These are phyloP conservation scores for Candidula unifasciata DNA, from an alignment of 2,888 invertebrate species.

Conservation along the genomic window DNA sequence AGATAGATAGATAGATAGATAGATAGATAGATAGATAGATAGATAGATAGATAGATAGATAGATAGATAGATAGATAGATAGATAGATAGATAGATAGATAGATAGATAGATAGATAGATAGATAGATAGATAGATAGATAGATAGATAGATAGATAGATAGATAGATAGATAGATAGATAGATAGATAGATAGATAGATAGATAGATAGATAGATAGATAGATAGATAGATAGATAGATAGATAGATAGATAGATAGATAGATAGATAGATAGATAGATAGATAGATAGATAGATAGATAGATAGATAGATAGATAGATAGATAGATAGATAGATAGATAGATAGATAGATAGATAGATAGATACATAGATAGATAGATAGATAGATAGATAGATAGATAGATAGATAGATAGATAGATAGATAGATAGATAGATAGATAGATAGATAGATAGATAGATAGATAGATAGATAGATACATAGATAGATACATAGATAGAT, in stretches of 20 bases:
- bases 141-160: neutral
- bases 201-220: slow-evolving; percentile 8
- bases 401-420: neutral
- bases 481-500: too few species aligned
- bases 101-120: slow-evolving; percentile 8
- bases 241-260: slow-evolving; percentile 8
- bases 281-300: neutral
- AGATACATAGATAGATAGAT: neutral
- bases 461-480: too few species aligned
- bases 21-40: slow-evolving; percentile 8
- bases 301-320: neutral
- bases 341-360: neutral
- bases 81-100: slow-evolving; percentile 8
- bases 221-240: slow-evolving; percentile 8
- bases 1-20: neutral
- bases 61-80: slow-evolving; percentile 8
- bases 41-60: slow-evolving; percentile 8
- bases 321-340: neutral
- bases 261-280: neutral
- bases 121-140: neutral
- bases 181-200: slow-evolving; percentile 8
- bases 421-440: too few species aligned
- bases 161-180: slow-evolving; percentile 8
- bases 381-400: neutral
- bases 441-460: too few species aligned